Evolutionary conservation across 2,797 vertebrate genomes (phyloP), one percentile per base, ranked within the genome.

Genomic region (Pseudochirops corinnae): DNA sequence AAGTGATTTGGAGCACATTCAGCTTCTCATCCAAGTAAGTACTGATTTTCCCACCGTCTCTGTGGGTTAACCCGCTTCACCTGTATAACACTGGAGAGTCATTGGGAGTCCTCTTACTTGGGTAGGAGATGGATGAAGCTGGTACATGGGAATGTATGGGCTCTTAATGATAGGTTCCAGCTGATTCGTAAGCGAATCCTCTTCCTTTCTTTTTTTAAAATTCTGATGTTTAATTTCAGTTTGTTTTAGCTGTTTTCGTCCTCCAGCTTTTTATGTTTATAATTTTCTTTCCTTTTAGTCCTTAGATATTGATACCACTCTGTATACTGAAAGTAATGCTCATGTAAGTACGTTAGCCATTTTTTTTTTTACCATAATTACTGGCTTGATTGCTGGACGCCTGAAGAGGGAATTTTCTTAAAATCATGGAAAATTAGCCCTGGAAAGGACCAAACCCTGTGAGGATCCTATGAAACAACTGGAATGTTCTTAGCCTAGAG

Each of bases 251-350:
- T 74, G n/a, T 56, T 94, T 94, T 96, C 92, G 55, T 94, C 29
- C 3, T 90, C 52, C 12, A 56, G 3, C 60, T 91, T 93, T 60
- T 98, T 46, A 56, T 92, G 74, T 97, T 91, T 92, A 18, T 93
- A 95, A 93, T 94, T 98, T 92, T 95, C 9, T 94, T 98, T 95
- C 57, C 90, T 98, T 98, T 97, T 95, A 99, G 21, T 97, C 97
- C 93, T 97, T 98, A 55, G 98, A 98, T 95, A 98, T 98, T 33
- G 98, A 98, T 97, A 97, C 98, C 74, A 98, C 96, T 95, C 98
- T 99, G 92, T 99, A 99, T 94, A 99, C 99, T 57, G 98, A 98
- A 94, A 97, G 97, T 1, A 95, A 98, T 91, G 97, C 96, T 90
- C 96, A 95, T 95, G 99, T 99, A 96, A 99, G 99, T 99, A 98